phyloP scores from a whole-genome alignment of 2,888 invertebrate genomes.

The Mythimna vitellina region DNA sequence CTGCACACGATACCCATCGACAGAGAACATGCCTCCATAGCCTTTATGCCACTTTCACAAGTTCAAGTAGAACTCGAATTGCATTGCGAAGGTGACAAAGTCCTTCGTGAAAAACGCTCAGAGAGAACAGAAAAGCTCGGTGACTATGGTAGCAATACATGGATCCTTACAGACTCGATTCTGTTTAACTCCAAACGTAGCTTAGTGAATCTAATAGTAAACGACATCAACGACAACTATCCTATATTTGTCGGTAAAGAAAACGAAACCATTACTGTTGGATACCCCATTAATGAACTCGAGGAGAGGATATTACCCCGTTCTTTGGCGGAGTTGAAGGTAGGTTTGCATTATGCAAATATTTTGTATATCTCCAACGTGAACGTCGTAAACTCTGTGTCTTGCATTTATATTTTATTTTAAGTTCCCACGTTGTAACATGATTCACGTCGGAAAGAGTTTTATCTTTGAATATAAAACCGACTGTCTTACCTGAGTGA shows the following conservation, averaged over 20 bases:
- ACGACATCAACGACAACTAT: slow-evolving; percentile 89
- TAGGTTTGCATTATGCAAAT: slow-evolving; percentile 65
- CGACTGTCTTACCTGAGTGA: slow-evolving; percentile 50
- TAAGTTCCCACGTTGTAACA: slow-evolving; percentile 56
- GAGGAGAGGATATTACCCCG: slow-evolving; percentile 82
- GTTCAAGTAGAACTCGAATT: slow-evolving; percentile 85
- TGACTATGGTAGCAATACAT: slow-evolving; percentile 81
- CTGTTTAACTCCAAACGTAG: slow-evolving; percentile 79
- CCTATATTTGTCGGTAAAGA: slow-evolving; percentile 85
- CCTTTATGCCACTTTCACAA: slow-evolving; percentile 87
- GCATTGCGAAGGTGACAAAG: slow-evolving; percentile 74
- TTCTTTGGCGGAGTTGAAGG: slow-evolving; percentile 85
- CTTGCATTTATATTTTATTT: slow-evolving; percentile 53
- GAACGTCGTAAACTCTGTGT: slow-evolving; percentile 57
- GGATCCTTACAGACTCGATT: slow-evolving; percentile 84
- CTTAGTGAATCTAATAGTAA: slow-evolving; percentile 86
- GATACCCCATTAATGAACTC: slow-evolving; percentile 84
- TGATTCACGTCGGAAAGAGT: slow-evolving; percentile 60
- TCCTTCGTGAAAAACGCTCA: slow-evolving; percentile 76
- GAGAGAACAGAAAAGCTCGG: slow-evolving; percentile 70
- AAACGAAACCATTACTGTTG: slow-evolving; percentile 81
- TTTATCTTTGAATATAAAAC: slow-evolving; percentile 60
- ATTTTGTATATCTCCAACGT: slow-evolving; percentile 34
- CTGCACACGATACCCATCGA: slow-evolving; percentile 81
- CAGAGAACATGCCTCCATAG: slow-evolving; percentile 85